A percentile compares a stretch with the other conserved stretches of the same genome.
phyloP scores from a whole-genome alignment of 2,888 invertebrate genomes.

The Agriotes lineatus region DNA sequence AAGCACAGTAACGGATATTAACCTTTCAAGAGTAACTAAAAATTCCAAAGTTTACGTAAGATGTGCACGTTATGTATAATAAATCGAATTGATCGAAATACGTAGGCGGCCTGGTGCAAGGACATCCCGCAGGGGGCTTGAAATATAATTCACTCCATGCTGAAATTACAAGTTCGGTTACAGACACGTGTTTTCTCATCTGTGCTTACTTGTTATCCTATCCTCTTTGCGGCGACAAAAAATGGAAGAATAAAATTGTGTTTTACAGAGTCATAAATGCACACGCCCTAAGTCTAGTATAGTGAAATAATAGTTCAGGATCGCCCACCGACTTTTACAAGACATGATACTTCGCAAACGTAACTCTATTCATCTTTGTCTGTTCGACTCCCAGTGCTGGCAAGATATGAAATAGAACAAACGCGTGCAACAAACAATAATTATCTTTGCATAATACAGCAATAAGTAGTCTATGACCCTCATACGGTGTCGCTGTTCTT shows the following conservation, averaged over 20 bases:
- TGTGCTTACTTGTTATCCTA: not conserved
- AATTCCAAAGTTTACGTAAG: no score
- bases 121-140: not conserved
- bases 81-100: not conserved
- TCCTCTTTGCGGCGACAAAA: not conserved
- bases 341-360: conserved; percentile 13
- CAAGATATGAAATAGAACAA: not conserved
- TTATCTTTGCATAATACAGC: conserved; percentile 18
- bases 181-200: not conserved
- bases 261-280: conserved; percentile 32
- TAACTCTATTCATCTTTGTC: conserved; percentile 11
- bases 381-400: not conserved
- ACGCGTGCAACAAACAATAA: conserved; percentile 1
- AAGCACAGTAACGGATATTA: no score
- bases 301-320: conserved; percentile 28
- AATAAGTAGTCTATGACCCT: conserved; percentile 21
- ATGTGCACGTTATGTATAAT: no score
- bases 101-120: not conserved
- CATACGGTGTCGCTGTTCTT: conserved; percentile 28
- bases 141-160: not conserved
- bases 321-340: conserved; percentile 33
- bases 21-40: no score
- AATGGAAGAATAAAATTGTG: conserved; percentile 11
- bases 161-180: not conserved
- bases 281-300: conserved; percentile 28